phyloP scores from a whole-genome alignment of 2,888 invertebrate genomes.

The Aricia artaxerxes region DNA sequence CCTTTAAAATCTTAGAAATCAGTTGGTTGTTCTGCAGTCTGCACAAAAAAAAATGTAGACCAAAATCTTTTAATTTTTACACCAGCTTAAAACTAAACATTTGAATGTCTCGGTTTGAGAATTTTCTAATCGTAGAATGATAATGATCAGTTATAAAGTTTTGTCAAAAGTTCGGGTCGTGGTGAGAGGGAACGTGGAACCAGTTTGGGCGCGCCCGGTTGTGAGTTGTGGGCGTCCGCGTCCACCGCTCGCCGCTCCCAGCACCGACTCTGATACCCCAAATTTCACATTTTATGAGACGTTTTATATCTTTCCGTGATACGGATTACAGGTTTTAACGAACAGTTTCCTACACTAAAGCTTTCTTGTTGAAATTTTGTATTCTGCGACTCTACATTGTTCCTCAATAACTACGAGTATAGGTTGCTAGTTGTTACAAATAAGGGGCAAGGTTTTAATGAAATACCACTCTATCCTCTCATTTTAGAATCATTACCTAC shows the following conservation, averaged over 20 bases:
- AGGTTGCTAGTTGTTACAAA: background rate
- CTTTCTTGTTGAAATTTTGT: background rate
- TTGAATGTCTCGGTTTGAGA: background rate
- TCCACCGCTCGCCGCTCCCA: constrained; percentile 42
- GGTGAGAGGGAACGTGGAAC: constrained; percentile 78
- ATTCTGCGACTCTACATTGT: background rate
- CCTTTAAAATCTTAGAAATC: no score
- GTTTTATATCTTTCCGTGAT: background rate
- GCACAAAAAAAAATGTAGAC: no score
- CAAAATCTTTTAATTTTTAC: background rate
- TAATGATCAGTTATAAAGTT: constrained; percentile 36
- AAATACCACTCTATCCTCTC: background rate
- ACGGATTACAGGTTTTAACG: background rate
- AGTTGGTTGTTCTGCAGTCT: no score
- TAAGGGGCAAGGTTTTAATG: background rate
- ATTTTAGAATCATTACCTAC: background rate
- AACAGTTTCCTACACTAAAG: background rate
- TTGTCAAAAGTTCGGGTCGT: constrained; percentile 44
- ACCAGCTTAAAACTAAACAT: background rate
- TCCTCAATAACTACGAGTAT: no score
- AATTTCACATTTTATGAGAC: constrained; percentile 27
- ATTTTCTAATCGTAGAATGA: constrained; percentile 16
- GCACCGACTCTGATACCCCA: constrained; percentile 12
- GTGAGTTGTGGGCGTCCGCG: constrained; percentile 58
- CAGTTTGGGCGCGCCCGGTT: constrained; percentile 59